phyloP scores from a whole-genome alignment of 2,797 vertebrate species.

The Sternarchorhynchus goeldii region DNA sequence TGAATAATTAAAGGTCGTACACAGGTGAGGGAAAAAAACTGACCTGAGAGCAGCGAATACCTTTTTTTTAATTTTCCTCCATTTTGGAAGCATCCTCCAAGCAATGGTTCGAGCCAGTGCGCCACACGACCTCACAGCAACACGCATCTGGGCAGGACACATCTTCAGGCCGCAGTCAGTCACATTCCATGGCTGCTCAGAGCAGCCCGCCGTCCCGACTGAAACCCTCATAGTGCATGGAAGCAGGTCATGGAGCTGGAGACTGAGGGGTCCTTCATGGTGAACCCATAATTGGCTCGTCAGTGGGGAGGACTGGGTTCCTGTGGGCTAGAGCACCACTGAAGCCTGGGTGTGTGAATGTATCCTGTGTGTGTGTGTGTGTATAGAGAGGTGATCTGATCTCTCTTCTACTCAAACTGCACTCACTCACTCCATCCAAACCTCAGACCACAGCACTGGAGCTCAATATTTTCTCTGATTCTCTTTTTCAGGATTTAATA shows the following conservation, averaged over 20 bases:
- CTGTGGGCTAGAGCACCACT: constrained; percentile 14
- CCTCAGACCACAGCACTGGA: constrained; percentile 42
- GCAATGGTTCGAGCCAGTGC: not conserved
- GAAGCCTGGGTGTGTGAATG: constrained; percentile 11
- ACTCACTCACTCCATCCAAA: constrained; percentile 40
- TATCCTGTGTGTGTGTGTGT: not conserved
- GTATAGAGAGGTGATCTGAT: not conserved
- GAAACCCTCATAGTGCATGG: not conserved
- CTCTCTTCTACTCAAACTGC: constrained; percentile 28
- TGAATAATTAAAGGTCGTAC: constrained; percentile 51
- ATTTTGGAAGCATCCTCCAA: constrained; percentile 25
- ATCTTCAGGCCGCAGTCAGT: not conserved
- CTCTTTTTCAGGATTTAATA: constrained; percentile 35
- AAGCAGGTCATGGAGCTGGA: not conserved
- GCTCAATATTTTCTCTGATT: constrained; percentile 29
- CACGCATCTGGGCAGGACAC: constrained; percentile 9
- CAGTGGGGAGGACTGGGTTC: constrained; percentile 12
- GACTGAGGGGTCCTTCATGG: constrained; percentile 15
- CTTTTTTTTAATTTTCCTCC: not conserved
- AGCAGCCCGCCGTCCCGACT: not conserved
- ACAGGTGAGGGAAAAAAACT: not conserved
- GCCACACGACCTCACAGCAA: constrained; percentile 14
- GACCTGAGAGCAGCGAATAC: not conserved
- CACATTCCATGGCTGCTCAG: constrained; percentile 6
- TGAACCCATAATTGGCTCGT: constrained; percentile 14